Base-by-base conservation (phyloP, 2,797 vertebrate genomes). In the Moxostoma hubbsi region DNA sequence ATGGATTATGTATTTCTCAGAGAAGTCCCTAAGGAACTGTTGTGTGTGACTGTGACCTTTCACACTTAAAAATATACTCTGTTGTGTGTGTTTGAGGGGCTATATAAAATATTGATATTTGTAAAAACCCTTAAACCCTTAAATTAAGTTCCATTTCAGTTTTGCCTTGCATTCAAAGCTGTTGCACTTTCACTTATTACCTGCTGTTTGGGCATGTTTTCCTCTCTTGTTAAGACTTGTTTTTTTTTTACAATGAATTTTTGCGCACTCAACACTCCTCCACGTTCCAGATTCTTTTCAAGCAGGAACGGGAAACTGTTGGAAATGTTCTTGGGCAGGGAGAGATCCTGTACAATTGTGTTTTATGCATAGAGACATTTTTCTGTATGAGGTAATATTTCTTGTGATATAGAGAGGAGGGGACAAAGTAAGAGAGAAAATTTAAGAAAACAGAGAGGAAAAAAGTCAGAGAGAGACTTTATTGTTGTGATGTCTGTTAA, bases 301-400 rank as follows among this genome's bases (percentile, higher is more conserved):
- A 80, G 77, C 67, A 70, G 73, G 69, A 77, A 79, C 73, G 36
- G 13, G 36, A 62, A 79, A 81, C 64, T 62, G 55, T 65, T 59
- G 70, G 78, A 67, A 79, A 81, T 68, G 76, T 77, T 82, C 55
- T 80, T 77, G 75, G 73, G 73, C 77, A 66, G 80, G 24, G 67
- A 62, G 47, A 82, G 82, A 83, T 83, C 82, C 80, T 82, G 77
- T 80, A 73, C 62, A 81, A 85, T 83, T 85, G 82, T 85, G 80
- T 83, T 81, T 82, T 36, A 77, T 65, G 77, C 55, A 45, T 68
- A 57, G 2, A 73, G 54, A 73, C 65, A 83, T 80, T 81, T 83
- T 79, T 85, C 62, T 67, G 66, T 43, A 15, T 71, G 80, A 83
- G 80, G 77, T 73, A 85, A 85, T 79, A 75, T 82, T 83, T 85